A percentile compares a stretch with the other conserved stretches of the same genome.
phyloP scores from a whole-genome alignment of 2,113 vertebrate species.

The Elaphurus davidianus region DNA sequence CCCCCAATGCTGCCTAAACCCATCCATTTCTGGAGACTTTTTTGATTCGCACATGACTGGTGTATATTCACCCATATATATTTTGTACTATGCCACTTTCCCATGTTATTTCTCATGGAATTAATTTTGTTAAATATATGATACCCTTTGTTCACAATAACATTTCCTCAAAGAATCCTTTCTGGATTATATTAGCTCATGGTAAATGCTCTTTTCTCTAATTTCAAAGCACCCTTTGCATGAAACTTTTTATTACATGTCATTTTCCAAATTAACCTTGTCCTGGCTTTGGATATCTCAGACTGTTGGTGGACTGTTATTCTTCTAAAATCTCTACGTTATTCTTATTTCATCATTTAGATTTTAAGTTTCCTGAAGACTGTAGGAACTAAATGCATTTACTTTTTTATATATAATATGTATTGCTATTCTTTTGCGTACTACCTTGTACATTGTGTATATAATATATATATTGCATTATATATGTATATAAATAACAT shows the following conservation, averaged over 20 bases:
- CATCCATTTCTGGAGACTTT: background rate
- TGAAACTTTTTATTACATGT: slow-evolving; percentile 42
- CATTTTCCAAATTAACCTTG: slow-evolving; percentile 52
- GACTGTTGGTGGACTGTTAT: background rate
- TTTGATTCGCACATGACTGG: background rate
- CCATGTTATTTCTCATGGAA: background rate
- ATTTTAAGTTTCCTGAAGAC: slow-evolving; percentile 15
- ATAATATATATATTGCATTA: background rate
- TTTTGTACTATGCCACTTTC: background rate
- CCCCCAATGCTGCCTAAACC: background rate
- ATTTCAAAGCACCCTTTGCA: slow-evolving; percentile 16
- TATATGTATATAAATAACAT: background rate
- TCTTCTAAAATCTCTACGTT: background rate
- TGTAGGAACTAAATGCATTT: background rate
- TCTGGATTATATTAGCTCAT: background rate
- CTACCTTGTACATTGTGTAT: background rate
- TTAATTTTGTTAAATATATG: background rate
- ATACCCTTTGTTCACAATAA: background rate
- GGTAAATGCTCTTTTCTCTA: slow-evolving; percentile 2
- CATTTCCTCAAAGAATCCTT: slow-evolving; percentile 11
- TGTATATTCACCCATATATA: background rate
- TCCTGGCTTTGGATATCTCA: background rate
- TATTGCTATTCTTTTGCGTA: background rate
- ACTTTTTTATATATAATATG: background rate
- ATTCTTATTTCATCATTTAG: background rate